Conservation (phyloP, 2,888 invertebrate species). For the Leptura quadrifasciata region DNA sequence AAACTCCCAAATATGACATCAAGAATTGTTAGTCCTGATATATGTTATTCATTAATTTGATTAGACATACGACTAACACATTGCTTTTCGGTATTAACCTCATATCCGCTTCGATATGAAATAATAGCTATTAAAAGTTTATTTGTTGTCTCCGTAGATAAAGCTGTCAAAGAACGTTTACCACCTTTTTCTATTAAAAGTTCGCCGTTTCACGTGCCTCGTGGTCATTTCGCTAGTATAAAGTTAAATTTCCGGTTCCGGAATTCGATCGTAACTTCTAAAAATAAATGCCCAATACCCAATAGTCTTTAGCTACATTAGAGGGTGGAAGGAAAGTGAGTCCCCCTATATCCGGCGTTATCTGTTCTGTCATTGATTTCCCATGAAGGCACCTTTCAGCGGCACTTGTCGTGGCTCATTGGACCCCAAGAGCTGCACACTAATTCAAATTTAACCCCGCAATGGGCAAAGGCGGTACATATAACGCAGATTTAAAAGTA, state of each 20-base stretch:
- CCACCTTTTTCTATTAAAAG: conserved; percentile 8
- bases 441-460: neutral
- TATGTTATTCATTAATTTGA: too few species aligned
- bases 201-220: conserved; percentile 2
- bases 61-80: too few species aligned
- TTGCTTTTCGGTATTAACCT: neutral
- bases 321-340: neutral
- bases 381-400: conserved; percentile 44
- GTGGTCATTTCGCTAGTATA: conserved; percentile 16
- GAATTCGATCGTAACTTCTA: conserved; percentile 26
- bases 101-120: neutral
- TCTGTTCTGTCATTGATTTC: conserved; percentile 43
- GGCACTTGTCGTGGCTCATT: conserved; percentile 42
- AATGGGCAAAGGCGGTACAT: neutral
- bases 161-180: neutral
- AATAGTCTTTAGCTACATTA: conserved; percentile 30
- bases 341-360: conserved; percentile 33
- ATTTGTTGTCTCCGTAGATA: conserved; percentile 3
- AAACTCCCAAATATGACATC: too few species aligned
- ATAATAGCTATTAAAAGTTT: conserved; percentile 2
- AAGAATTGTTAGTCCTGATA: too few species aligned
- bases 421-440: neutral
- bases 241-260: conserved; percentile 31
- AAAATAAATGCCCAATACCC: conserved; percentile 10
- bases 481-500: neutral